Evolutionary conservation across 2,888 invertebrate genomes (phyloP).

Genomic region (Drosophila nr. medialis): DNA sequence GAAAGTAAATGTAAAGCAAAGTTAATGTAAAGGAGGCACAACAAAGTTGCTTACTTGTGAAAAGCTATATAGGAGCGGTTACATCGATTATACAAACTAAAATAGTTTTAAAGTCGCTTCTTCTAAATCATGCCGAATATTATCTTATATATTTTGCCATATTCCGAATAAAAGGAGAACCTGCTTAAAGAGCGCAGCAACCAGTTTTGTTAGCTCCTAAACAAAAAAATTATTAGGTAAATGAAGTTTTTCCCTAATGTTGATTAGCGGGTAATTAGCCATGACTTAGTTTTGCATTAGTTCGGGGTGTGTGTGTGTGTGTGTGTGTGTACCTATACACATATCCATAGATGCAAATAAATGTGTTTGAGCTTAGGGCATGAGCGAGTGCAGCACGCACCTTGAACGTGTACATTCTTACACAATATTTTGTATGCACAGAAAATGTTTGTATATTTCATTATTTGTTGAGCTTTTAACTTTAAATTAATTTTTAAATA

Average conservation of each 20-base stretch:
- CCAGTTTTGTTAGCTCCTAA: background rate
- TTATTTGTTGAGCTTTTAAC: conserved; percentile 75
- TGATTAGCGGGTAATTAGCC: background rate
- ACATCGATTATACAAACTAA: background rate
- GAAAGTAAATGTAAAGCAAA: background rate
- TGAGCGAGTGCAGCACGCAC: background rate
- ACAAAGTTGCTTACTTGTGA: background rate
- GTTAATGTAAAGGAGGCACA: background rate
- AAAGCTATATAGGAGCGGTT: background rate
- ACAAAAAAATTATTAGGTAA: background rate
- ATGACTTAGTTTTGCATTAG: background rate
- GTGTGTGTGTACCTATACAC: background rate
- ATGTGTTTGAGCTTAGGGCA: conserved; percentile 1
- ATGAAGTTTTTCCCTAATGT: background rate
- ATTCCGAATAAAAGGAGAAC: background rate
- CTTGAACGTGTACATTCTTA: background rate
- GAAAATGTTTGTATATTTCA: conserved; percentile 63
- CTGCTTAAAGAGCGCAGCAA: background rate
- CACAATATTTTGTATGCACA: conserved; percentile 1
- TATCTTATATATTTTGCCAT: background rate
- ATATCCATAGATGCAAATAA: background rate
- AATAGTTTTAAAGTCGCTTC: background rate
- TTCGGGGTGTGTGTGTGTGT: background rate
- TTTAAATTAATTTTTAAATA: conserved; percentile 80
- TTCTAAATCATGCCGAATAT: background rate